phyloP scores from a whole-genome alignment of 2,888 invertebrate species.

The Augiades crinisus region DNA sequence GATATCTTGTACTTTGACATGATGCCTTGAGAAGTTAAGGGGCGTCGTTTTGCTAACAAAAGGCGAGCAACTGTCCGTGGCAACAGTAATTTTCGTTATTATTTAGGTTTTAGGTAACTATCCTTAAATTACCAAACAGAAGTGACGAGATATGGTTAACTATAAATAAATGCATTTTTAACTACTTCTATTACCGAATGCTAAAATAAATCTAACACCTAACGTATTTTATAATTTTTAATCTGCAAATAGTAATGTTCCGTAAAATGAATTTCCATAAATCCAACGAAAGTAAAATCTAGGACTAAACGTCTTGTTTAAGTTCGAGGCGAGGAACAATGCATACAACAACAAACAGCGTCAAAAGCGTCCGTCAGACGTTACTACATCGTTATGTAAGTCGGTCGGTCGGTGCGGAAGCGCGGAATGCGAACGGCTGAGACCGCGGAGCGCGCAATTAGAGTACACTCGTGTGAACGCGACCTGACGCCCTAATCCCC shows the following conservation, averaged over 20 bases:
- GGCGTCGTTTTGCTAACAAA: conserved; percentile 4
- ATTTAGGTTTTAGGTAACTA: too few relatives aligned
- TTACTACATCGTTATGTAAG: neutral
- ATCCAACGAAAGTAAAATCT: too few relatives aligned
- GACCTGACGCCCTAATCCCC: conserved; percentile 2
- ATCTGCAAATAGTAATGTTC: too few relatives aligned
- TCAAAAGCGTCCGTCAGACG: neutral
- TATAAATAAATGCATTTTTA: too few relatives aligned
- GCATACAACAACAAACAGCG: neutral
- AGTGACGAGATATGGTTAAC: too few relatives aligned
- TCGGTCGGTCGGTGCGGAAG: conserved; percentile 2
- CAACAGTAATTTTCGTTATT: neutral
- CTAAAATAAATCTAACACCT: too few relatives aligned
- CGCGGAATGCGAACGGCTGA: conserved; percentile 1
- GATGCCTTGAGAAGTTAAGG: neutral
- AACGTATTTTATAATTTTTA: too few relatives aligned
- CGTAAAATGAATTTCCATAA: too few relatives aligned
- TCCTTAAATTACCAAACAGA: too few relatives aligned
- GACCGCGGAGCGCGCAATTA: neutral
- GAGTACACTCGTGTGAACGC: neutral
- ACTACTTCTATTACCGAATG: too few relatives aligned
- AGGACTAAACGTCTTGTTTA: too few relatives aligned
- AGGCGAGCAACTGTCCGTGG: conserved; percentile 1
- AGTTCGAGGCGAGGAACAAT: too few relatives aligned
- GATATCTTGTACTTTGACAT: conserved; percentile 3